Base-by-base conservation (phyloP, 2,113 vertebrate genomes). In the Oenanthe oenanthe region DNA sequence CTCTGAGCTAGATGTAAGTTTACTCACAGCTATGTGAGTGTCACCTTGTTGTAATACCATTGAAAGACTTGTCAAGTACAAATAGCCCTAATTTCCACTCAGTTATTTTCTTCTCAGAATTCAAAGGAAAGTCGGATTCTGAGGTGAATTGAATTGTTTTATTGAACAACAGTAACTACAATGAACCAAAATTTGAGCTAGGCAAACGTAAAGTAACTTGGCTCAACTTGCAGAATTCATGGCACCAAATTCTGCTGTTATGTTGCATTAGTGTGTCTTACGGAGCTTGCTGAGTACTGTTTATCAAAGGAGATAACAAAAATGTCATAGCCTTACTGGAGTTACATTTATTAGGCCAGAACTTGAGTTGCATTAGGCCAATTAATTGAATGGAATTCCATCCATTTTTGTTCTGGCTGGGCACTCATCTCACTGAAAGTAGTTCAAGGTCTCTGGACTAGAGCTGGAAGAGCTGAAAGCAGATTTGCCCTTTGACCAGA, bases 311-410 rank as follows among this genome's bases (percentile, higher is more conserved):
- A 85, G 60, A 80, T 71, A 54, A 71, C 32, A 57, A 48, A 68
- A 62, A 48, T 50, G 45, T 18, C 34, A 34, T 4, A 28, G 32
- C 60, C 47, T 74, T 51, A 26, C 31, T 16, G 3, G 56, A 83
- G 56, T 66, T 68, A 18, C 13, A 11, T 29, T 57, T 73, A 29
- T 70, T 58, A 40, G 51, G 22, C 85, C 78, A 95, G 81, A 89
- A 60, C 12, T 28, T 73, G 42, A 53, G 16, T 71, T 88, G 40
- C 51, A 17, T 96, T 85, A 90, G 34, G 53, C 13, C 43, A 63
- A 19, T 53, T 66, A 80, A 62, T 67, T 92, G 57, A 83, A 36
- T 84, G 89, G 82, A 92, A 89, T 93, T 80, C 70, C 75, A 80
- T 19, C 40, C 16, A 9, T n/a, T 90, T 88, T 51, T 85, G 43